phyloP scores from a whole-genome alignment of 2,888 invertebrate genomes.

The Cybosia mesomella region DNA sequence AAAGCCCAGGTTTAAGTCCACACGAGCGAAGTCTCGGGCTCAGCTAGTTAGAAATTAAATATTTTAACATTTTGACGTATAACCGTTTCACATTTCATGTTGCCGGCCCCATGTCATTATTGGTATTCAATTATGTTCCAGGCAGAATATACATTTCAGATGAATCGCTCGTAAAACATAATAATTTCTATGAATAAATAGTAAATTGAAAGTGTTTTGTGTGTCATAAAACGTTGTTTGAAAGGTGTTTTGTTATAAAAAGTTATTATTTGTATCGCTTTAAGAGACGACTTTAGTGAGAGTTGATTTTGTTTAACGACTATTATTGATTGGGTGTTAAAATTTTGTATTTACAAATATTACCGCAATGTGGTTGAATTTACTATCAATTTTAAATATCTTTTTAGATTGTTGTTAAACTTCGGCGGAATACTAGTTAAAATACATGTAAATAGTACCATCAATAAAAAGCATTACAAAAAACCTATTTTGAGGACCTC shows the following conservation, averaged over 20 bases:
- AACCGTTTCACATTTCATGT: neutral
- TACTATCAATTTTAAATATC: neutral
- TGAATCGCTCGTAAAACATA: constrained; percentile 39
- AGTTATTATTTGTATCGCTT: neutral
- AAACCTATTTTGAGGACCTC: no score
- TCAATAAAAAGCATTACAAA: no score
- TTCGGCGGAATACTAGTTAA: no score
- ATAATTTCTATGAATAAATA: constrained; percentile 45
- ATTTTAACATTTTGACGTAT: no score
- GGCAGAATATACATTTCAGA: constrained; percentile 8
- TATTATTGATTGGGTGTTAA: neutral
- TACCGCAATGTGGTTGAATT: neutral
- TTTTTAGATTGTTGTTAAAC: neutral
- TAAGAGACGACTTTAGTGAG: neutral
- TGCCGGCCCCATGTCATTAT: neutral
- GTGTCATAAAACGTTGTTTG: constrained; percentile 27
- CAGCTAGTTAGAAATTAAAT: no score
- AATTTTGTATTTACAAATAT: neutral
- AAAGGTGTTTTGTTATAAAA: constrained; percentile 6
- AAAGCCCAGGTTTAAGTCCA: no score
- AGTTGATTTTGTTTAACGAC: constrained; percentile 8
- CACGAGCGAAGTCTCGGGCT: no score
- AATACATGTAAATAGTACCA: no score
- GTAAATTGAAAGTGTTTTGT: constrained; percentile 33
- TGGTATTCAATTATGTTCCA: neutral